Base-by-base conservation (phyloP, 2,113 vertebrate species). In the Chaetorhynchus papuensis region DNA sequence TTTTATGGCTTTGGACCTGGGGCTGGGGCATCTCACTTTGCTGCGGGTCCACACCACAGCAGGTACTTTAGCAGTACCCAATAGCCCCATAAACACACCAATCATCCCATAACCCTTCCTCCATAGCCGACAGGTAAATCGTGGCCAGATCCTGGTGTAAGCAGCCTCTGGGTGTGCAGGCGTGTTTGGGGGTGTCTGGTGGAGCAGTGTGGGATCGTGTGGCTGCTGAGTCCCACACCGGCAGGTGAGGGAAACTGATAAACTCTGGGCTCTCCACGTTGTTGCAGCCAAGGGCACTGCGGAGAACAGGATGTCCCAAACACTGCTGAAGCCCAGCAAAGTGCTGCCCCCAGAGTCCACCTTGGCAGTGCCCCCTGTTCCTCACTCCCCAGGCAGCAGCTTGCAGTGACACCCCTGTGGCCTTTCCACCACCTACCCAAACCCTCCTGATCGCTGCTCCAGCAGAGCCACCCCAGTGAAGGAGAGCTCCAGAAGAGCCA, bases 391-490 rank as follows among this genome's bases (percentile, higher is more conserved):
- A 21, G 45, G 23, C 37, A 70, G 52, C 50, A 76, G 35, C 57
- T 76, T 14, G 21, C 35, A 4, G 24, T 33, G 83, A 54, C 22
- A 10, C 39, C 37, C 47, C 31, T 11, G 4, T 22, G 49, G 45
- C 54, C 81, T n/a, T 80, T 33, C 37, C 12, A 10, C 19, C 23
- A 12, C 20, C 3, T 28, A 0, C 14, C 68, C 49, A 60, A 64
- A 52, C 57, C n/a, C 2, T 0, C 16, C 33, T 9, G 8, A 6
- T 10, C 2, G 0, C 22, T 57, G 60, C 64, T 72, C 11, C 11
- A 7, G 41, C 66, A 78, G 33, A 83, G 50, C 49, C 63, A 17
- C 20, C 47, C 53, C 1, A 0, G 11, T 47, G 52, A 74, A 52
- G 53, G 49, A 9, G 65, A 61, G 54, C 49, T 79, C 17, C 10